A percentile compares a stretch with the other conserved stretches of the same genome.
These are phyloP conservation scores for Choloepus hoffmanni DNA, from an alignment of 2,113 vertebrate species.

Conservation along the genomic window DNA sequence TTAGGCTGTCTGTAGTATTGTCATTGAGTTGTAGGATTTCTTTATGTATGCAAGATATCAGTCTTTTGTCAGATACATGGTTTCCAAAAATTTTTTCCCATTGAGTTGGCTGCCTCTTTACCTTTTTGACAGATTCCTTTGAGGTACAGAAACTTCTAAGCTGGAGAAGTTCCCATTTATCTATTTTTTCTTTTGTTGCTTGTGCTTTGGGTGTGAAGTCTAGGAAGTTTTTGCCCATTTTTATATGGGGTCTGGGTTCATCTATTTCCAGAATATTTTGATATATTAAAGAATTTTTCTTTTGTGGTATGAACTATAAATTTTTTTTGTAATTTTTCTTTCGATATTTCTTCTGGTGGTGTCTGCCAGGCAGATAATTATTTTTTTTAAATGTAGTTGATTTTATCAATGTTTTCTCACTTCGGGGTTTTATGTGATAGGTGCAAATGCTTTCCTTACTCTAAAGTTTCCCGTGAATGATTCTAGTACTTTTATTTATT, in stretches of 20 bases:
- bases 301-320: neutral
- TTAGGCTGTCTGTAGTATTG: no score
- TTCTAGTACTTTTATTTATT: neutral
- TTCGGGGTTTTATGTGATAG: neutral
- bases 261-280: neutral
- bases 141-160: no score
- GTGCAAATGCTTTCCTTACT: neutral
- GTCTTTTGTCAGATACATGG: no score
- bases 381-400: slow-evolving; percentile 17
- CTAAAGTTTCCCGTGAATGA: neutral
- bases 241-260: neutral
- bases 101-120: no score
- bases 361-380: neutral
- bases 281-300: neutral
- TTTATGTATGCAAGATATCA: no score
- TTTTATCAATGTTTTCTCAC: neutral
- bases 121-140: no score
- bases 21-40: no score
- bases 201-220: no score
- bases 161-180: no score
- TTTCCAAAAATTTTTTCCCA: no score
- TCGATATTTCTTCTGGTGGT: neutral
- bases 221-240: neutral
- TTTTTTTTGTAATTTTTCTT: neutral
- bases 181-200: no score